Evolutionary conservation across 92 coral and sea anemone species (phyloP), one percentile per base, ranked within the genome.

Genomic region (Ricordea florida): DNA sequence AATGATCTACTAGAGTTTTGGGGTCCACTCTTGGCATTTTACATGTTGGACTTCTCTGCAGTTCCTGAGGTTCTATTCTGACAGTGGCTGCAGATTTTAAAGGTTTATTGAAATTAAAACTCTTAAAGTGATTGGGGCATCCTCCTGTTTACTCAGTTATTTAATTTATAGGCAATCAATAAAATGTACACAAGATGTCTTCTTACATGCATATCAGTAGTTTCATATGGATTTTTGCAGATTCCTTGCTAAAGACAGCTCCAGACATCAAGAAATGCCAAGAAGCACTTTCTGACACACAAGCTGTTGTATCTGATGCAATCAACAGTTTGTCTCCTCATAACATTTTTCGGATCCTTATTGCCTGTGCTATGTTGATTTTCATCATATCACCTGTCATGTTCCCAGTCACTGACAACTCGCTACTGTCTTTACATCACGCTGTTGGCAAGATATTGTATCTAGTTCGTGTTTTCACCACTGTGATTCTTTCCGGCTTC

Each of bases 401-500:
- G 6, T 40, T 28, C 21, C 69, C 84, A 10, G 47, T 17, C 17
- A 35, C 53, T 10, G 34, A 35, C 0, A 33, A 46, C 34, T 59
- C 69, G 2, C 52, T 29, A 1, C 20, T 69, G 5, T 69, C 76
- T 15, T 21, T 69, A 40, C 64, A 69, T 29, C 61, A 37, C 4
- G 43, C 20, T 41, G n/a, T 18, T 24, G 66, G 57, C 36, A 58
- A 51, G 50, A 42, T 76, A 13, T 24, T 84, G 8, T 70, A 81
- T 52, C 31, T 81, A 1, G n/a, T 66, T 10, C 57, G 87, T 42
- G 30, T 86, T 25, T 23, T 69, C 10, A 47, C 57, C 14, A 66
- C 80, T 21, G 34, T 81, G 53, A 9, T 81, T 16, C 62, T 81
- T 9, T 10, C 80, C 10, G 87, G 51, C n/a, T 55, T 66, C 10